phyloP scores from a whole-genome alignment of 2,113 vertebrate species.

The Zapornia atra region DNA sequence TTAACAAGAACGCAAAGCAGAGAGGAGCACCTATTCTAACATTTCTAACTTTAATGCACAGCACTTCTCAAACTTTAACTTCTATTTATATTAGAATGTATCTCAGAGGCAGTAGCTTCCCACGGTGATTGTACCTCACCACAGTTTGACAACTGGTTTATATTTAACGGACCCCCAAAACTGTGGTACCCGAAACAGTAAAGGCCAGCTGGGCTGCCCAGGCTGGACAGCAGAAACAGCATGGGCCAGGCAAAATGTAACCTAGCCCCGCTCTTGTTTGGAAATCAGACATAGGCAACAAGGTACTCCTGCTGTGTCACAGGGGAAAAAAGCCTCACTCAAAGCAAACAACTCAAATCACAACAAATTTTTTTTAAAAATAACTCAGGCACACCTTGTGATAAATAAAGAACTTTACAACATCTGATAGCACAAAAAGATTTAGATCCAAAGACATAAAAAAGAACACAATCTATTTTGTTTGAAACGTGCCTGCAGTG shows the following conservation, averaged over 20 bases:
- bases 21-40: background rate
- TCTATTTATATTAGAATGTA: background rate
- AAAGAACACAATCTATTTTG: background rate
- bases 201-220: background rate
- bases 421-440: background rate
- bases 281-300: background rate
- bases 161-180: background rate
- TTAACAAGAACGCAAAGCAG: background rate
- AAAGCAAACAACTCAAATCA: background rate
- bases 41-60: background rate
- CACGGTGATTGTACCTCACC: background rate
- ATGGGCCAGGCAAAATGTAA: background rate
- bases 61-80: background rate
- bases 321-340: accelerated
- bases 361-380: too few relatives aligned
- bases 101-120: background rate
- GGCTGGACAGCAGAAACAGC: background rate
- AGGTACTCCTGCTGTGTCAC: background rate
- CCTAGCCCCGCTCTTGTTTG: background rate
- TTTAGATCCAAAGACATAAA: background rate
- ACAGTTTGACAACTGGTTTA: background rate
- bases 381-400: background rate
- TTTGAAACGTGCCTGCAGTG: background rate
- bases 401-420: background rate
- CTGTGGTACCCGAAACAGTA: background rate